A percentile compares a stretch with the other conserved stretches of the same genome.
Conservation (phyloP, 2,888 invertebrate genomes). For the Caenorhabditis plicata region DNA sequence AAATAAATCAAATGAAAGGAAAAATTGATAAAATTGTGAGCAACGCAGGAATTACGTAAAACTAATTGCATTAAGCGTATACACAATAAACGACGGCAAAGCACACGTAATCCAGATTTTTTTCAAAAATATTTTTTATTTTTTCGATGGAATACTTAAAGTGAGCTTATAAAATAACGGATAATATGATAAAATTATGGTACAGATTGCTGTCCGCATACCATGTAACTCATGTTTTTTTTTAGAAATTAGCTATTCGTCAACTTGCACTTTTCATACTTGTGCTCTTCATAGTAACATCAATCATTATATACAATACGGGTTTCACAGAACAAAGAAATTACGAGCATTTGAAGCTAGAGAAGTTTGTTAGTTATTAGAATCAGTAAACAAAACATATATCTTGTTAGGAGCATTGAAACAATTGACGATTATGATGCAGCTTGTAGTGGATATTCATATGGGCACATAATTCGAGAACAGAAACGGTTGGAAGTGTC, state of each 20-base stretch:
- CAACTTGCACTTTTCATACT: not conserved
- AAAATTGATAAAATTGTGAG: slow-evolving; percentile 1
- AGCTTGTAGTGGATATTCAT: slow-evolving; percentile 68
- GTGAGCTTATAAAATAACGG: too few relatives aligned
- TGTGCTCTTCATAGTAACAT: not conserved
- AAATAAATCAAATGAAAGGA: not conserved
- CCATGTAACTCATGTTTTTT: not conserved
- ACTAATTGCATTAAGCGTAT: slow-evolving; percentile 7
- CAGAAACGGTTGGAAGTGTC: slow-evolving; percentile 21
- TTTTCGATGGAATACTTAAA: not conserved
- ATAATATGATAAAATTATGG: too few relatives aligned
- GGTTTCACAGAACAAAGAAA: not conserved
- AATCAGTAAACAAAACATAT: not conserved
- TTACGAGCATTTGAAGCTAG: not conserved
- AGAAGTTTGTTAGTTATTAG: too few relatives aligned
- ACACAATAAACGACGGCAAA: slow-evolving; percentile 13
- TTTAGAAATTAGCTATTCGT: not conserved
- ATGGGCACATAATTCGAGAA: slow-evolving; percentile 23
- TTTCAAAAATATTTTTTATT: slow-evolving; percentile 1
- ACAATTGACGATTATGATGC: slow-evolving; percentile 82
- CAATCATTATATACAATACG: not conserved
- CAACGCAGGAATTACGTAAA: slow-evolving; percentile 12
- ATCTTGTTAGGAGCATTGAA: not conserved
- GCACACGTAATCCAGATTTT: too few relatives aligned
- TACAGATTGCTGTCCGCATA: not conserved